phyloP scores from a whole-genome alignment of 2,113 vertebrate species.

The Gallinago jamesoni region DNA sequence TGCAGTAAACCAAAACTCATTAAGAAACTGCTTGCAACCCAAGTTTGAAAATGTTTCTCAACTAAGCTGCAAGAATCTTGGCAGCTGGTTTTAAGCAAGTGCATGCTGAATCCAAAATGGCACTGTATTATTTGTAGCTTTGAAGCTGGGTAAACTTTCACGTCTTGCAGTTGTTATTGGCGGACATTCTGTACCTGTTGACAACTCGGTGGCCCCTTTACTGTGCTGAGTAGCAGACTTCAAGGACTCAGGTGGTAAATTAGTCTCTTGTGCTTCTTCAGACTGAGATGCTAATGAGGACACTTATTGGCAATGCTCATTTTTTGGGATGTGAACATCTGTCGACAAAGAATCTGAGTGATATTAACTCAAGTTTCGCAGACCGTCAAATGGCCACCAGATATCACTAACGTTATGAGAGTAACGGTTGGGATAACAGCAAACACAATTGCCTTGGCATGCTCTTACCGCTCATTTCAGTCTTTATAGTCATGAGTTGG shows the following conservation, averaged over 20 bases:
- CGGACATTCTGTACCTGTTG: not conserved
- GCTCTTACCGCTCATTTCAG: not conserved
- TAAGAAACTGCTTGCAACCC: not conserved
- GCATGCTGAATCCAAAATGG: not conserved
- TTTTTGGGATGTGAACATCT: not conserved
- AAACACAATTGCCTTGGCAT: not conserved
- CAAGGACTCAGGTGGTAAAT: not conserved
- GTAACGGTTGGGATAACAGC: not conserved
- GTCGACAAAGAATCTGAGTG: not conserved
- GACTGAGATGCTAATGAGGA: not conserved
- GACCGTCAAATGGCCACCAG: not conserved
- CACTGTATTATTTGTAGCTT: not conserved
- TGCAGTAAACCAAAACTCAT: too few relatives aligned
- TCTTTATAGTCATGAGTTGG: not conserved
- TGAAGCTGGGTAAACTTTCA: not conserved
- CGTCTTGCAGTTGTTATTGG: fast-evolving
- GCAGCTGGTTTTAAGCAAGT: not conserved
- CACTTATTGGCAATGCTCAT: not conserved
- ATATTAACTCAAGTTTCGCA: not conserved
- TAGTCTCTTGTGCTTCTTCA: not conserved
- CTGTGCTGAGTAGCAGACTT: not conserved
- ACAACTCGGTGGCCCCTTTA: fast-evolving
- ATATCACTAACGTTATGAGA: not conserved
- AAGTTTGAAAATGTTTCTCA: not conserved
- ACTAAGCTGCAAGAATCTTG: not conserved